Base-by-base conservation (phyloP, 2,888 invertebrate species). In the Leptinotarsa juncta region DNA sequence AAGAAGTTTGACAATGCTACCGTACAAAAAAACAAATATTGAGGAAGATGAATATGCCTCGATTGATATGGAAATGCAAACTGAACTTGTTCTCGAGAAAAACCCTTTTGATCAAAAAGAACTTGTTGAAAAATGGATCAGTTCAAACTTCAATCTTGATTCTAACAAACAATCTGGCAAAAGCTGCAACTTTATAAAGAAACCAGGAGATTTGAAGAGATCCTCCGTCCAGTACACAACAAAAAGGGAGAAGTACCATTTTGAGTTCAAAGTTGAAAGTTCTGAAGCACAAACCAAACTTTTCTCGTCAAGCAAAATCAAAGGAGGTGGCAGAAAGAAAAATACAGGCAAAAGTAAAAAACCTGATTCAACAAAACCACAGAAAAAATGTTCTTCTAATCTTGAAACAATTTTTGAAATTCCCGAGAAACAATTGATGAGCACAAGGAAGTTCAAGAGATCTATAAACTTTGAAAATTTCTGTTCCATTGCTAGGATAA, bases 331-430 rank as follows among this genome's bases (percentile, higher is more conserved):
- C n/a, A 57, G 57, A 57, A 62, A 62, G n/a, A 26, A 62, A 60
- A 20, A 60, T 26, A 15, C 60, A 62, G 32, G n/a, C 15, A 62
- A 62, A n/a, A 3, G 7, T 10, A 32, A 32, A 32, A 71, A 74
- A 65, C 32, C 49, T 68, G 65, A 71, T 20, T 57, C 67, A 12
- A 67, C 70, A n/a, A 74, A 57, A 32, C 66, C 16, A 23, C 65
- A 16, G 16, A 51, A 60, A 26, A 55, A 68, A 50, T 65, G 55
- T 65, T 73, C 70, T 32, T 72, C 70, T 15, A 76, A 76, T 26
- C 55, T 76, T 15, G 76, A 76, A 65, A 76, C 73, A 23, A 76
- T 76, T 57, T 76, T 73, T 42, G 76, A 76, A 60, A 48, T 23
- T 26, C 73, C 76, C 16, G 57, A 53, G 50, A 71, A 68, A 23